Evolutionary conservation across 2,113 vertebrate species (phyloP).

Genomic region (Pampusana beccarii): DNA sequence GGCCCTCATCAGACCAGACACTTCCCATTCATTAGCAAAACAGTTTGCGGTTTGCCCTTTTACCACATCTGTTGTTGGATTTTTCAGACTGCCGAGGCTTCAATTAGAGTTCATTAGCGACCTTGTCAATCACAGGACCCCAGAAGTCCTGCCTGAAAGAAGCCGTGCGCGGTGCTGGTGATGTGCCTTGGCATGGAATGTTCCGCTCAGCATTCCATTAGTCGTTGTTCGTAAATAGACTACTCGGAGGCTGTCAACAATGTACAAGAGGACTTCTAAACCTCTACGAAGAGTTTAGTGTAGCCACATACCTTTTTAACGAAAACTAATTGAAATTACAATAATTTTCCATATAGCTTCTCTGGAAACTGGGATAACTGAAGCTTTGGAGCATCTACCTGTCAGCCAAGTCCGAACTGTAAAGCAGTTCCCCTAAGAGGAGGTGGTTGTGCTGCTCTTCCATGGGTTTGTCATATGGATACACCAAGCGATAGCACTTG

Average conservation of each 20-base stretch:
- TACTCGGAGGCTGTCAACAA: background rate
- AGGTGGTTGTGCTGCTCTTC: background rate
- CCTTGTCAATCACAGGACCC: conserved; percentile 67
- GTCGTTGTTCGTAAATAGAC: background rate
- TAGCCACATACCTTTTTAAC: background rate
- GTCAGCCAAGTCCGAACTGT: background rate
- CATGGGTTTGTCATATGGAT: background rate
- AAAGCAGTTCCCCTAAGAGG: background rate
- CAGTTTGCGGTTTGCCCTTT: conserved; percentile 45
- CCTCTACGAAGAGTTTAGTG: background rate
- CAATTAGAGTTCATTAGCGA: conserved; percentile 78
- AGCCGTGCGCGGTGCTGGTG: background rate
- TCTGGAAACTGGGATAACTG: background rate
- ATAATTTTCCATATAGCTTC: background rate
- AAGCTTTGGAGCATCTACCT: background rate
- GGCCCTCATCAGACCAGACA: conserved; percentile 40
- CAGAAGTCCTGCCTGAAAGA: background rate
- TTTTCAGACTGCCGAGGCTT: conserved; percentile 17
- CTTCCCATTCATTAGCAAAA: conserved; percentile 58
- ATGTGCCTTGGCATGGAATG: conserved; percentile 8
- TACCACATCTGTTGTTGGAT: conserved; percentile 50
- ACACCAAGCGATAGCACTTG: background rate
- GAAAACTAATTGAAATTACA: background rate
- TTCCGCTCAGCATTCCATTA: background rate
- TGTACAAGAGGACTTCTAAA: background rate